Evolutionary conservation across 2,113 vertebrate species (phyloP).

Genomic region (Siniperca knerii): DNA sequence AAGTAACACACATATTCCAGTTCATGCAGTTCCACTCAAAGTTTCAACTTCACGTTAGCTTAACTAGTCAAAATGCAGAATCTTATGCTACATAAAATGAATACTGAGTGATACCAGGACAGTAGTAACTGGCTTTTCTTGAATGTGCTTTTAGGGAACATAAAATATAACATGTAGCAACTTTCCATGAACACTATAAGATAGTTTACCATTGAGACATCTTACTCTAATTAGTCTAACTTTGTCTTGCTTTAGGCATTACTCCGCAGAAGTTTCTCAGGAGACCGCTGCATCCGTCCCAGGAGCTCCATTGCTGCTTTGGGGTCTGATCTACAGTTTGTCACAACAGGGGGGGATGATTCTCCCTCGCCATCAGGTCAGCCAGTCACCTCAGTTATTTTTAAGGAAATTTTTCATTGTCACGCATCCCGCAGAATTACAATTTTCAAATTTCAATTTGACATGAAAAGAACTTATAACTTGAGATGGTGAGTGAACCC

Average conservation of each 20-base stretch:
- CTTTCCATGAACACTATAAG: neutral
- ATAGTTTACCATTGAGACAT: neutral
- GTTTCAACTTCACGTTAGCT: neutral
- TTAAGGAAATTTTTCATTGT: neutral
- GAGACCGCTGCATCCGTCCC: conserved; percentile 87
- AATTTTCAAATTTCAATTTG: neutral
- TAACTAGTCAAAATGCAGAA: neutral
- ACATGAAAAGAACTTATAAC: neutral
- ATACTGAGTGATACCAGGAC: neutral
- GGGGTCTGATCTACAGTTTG: conserved; percentile 82
- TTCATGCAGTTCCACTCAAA: neutral
- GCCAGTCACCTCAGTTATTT: neutral
- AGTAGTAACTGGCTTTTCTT: neutral
- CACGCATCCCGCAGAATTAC: neutral
- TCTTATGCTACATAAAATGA: neutral
- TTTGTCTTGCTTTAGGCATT: conserved; percentile 79
- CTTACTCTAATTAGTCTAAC: conserved; percentile 3
- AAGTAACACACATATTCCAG: neutral
- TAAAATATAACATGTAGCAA: neutral
- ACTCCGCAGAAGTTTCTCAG: conserved; percentile 88
- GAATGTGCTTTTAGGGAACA: neutral
- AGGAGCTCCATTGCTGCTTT: conserved; percentile 86
- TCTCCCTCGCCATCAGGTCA: conserved; percentile 81
- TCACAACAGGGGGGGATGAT: conserved; percentile 74
- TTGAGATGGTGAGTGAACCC: neutral